Evolutionary conservation across 1,140 invertebrate genomes (phyloP).

Genomic region (Nasonia giraulti): DNA sequence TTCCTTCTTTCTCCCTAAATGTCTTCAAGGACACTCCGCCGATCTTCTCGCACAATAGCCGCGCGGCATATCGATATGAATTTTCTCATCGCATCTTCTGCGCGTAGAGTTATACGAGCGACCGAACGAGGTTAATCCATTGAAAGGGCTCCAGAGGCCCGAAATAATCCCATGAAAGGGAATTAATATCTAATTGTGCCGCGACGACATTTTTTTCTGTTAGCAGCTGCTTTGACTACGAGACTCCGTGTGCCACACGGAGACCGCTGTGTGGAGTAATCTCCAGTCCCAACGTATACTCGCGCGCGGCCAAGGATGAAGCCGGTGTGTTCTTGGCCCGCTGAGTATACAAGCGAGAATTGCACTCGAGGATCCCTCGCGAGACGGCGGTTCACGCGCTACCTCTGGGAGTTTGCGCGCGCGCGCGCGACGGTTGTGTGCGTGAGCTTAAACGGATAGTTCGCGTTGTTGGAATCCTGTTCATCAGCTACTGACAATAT

Average conservation of each 20-base stretch:
- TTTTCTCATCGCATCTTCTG: constrained; percentile 54
- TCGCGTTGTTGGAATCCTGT: neutral
- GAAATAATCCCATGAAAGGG: constrained; percentile 56
- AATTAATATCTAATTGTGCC: constrained; percentile 65
- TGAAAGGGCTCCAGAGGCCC: constrained; percentile 17
- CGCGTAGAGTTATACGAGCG: neutral
- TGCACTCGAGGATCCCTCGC: neutral
- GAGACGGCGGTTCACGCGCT: neutral
- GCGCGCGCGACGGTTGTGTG: neutral
- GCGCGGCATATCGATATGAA: constrained; percentile 45
- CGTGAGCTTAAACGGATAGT: neutral
- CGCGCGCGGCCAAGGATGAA: neutral
- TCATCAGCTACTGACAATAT: neutral
- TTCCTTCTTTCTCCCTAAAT: neutral
- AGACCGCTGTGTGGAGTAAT: neutral
- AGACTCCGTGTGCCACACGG: too few species aligned
- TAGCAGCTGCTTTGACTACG: neutral
- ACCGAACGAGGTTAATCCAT: constrained; percentile 59
- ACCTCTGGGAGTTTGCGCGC: neutral
- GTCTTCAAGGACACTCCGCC: constrained; percentile 41
- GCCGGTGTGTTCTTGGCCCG: neutral
- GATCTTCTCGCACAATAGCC: constrained; percentile 1
- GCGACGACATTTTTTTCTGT: constrained; percentile 10
- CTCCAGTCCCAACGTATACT: neutral
- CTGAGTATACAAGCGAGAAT: constrained; percentile 17